Conservation (phyloP, 2,888 invertebrate genomes). For the Tryphoninae sp. region DNA sequence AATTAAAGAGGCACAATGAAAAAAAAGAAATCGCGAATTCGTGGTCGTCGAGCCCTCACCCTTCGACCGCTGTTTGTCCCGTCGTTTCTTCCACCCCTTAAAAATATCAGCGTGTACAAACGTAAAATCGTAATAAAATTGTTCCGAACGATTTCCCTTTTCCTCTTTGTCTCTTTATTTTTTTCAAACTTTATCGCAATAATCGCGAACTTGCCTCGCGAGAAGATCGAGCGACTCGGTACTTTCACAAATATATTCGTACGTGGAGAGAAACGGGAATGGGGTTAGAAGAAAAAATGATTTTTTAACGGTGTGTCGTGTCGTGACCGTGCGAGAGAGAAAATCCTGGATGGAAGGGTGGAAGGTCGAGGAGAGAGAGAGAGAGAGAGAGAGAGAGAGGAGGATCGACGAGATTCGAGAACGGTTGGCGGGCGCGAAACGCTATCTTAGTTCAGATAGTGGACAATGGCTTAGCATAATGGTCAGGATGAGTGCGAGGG, state of each 20-base stretch:
- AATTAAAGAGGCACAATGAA: constrained; percentile 63
- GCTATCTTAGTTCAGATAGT: constrained; percentile 80
- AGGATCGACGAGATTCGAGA: constrained; percentile 57
- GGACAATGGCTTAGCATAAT: constrained; percentile 81
- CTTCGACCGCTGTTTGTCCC: constrained; percentile 29
- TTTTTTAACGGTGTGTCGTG: constrained; percentile 77
- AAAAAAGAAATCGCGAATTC: constrained; percentile 58
- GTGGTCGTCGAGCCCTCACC: constrained; percentile 51
- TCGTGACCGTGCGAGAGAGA: constrained; percentile 45
- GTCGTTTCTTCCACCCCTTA: too few species aligned
- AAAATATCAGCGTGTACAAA: too few species aligned
- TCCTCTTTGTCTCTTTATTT: too few species aligned
- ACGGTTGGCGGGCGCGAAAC: constrained; percentile 49
- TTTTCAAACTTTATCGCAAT: constrained; percentile 8
- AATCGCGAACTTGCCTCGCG: not conserved
- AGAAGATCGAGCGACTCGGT: not conserved
- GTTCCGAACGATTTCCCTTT: too few species aligned
- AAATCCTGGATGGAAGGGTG: constrained; percentile 25
- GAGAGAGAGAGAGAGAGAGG: constrained; percentile 6
- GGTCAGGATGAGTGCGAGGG: constrained; percentile 73
- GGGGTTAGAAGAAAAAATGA: constrained; percentile 72
- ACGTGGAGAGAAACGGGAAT: not conserved
- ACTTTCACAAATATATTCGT: constrained; percentile 28
- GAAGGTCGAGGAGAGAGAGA: constrained; percentile 44
- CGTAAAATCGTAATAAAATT: too few species aligned